Base-by-base conservation (phyloP, 2,888 invertebrate genomes). In the Willowsia nigromaculata region DNA sequence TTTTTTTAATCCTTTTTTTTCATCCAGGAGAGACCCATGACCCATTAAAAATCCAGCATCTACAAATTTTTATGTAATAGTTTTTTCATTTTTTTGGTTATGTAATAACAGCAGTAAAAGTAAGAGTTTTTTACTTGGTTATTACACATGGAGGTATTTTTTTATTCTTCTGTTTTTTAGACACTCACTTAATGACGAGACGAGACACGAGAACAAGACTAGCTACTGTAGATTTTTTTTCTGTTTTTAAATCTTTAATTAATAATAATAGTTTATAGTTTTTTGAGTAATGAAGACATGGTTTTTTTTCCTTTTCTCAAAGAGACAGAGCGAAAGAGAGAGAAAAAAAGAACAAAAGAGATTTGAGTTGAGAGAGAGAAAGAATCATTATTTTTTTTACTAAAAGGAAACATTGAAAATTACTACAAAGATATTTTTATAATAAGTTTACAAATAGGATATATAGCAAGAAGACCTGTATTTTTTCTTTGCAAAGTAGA, bases 251-350 rank as follows among this genome's bases (percentile, higher is more conserved):
- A 37, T 18, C 3, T 68, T 68, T 68, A 15, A 40, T 74, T 74
- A 40, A 13, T 65, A 30, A 65, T 30, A n/a, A 65, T 65, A 65
- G 13, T 74, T 33, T 68, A 68, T 33, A 37, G 33, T 37, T 37
- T 37, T 68, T 68, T 68, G 37, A 68, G 68, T 68, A 68, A 37
- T 68, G 68, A 68, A 62, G 68, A 68, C 68, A 68, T 33, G 40
- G 68, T 68, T 68, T n/a, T n/a, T n/a, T n/a, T 68, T 68, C 37
- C 68, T 33, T 68, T 68, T 62, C 27, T 25, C 33, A 27, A 33
- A 68, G 37, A 33, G 33, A 68, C 68, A 68, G 40, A 68, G 68
- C 37, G 68, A 68, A 68, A 68, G 33, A n/a, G 68, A 68, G 40
- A 33, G 65, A 40, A 68, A 68, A 68, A n/a, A 68, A 11, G 37